These are phyloP conservation scores for Melieria crassipennis DNA, from an alignment of 2,888 invertebrate genomes.

Conservation along the genomic window DNA sequence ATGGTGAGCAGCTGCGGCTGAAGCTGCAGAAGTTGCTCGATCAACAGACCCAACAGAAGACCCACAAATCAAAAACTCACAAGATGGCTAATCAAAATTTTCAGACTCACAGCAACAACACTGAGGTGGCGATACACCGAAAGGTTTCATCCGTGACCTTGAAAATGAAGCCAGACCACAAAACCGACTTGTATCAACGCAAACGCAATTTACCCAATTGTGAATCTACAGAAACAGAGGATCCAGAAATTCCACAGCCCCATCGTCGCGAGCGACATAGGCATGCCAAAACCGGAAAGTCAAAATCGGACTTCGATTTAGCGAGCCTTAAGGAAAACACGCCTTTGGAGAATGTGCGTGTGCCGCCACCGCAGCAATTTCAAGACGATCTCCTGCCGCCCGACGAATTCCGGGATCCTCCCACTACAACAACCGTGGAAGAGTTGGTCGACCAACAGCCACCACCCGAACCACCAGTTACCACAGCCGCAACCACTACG, in stretches of 20 bases:
- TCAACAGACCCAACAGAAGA: conserved; percentile 53
- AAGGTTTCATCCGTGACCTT: conserved; percentile 61
- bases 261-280: conserved; percentile 50
- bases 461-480: background rate
- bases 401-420: conserved; percentile 74
- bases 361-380: conserved; percentile 86
- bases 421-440: conserved; percentile 40
- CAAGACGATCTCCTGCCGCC: conserved; percentile 83
- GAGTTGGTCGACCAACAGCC: too few relatives aligned
- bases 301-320: conserved; percentile 72
- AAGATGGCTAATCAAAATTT: conserved; percentile 48
- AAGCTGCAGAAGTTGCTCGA: conserved; percentile 72
- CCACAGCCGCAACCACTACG: conserved; percentile 11
- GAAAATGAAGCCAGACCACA: conserved; percentile 56
- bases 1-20: conserved; percentile 75
- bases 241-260: conserved; percentile 49
- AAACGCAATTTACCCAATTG: conserved; percentile 54
- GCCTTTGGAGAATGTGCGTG: conserved; percentile 67
- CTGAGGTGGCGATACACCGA: conserved; percentile 54
- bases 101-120: conserved; percentile 45
- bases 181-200: conserved; percentile 44
- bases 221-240: conserved; percentile 58
- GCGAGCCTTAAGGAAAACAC: conserved; percentile 69
- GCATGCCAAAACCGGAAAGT: conserved; percentile 64
- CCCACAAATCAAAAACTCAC: conserved; percentile 43